These are phyloP conservation scores for Poeciliopsis occidentalis DNA, from an alignment of 2,113 vertebrate species.

Conservation along the genomic window DNA sequence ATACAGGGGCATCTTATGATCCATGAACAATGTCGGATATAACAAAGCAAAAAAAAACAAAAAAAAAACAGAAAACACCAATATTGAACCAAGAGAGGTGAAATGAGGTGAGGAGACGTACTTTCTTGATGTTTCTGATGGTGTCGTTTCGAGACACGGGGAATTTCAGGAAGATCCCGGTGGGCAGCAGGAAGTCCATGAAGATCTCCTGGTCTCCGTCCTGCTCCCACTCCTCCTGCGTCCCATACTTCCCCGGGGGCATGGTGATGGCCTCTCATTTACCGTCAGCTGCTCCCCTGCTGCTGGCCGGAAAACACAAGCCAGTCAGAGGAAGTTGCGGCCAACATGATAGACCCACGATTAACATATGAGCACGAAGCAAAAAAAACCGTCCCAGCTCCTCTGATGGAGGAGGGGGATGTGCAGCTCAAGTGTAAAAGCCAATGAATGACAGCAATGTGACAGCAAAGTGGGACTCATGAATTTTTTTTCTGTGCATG, in stretches of 20 bases:
- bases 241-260: constrained; percentile 94
- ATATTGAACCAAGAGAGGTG: not conserved
- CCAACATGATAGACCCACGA: constrained; percentile 36
- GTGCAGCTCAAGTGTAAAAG: not conserved
- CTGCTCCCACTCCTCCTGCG: constrained; percentile 91
- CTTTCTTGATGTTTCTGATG: constrained; percentile 92
- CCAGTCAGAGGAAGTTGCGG: not conserved
- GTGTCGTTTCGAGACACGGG: constrained; percentile 88
- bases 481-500: not conserved
- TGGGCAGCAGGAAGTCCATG: constrained; percentile 95
- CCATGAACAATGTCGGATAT: not conserved
- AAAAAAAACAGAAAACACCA: too few relatives aligned
- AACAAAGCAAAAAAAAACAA: not conserved
- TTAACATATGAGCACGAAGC: constrained; percentile 17
- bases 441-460: not conserved
- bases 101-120: constrained; percentile 52
- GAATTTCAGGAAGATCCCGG: constrained; percentile 93
- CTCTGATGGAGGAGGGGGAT: not conserved
- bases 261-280: constrained; percentile 86
- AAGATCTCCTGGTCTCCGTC: constrained; percentile 86
- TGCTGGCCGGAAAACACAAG: constrained; percentile 50
- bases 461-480: not conserved
- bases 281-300: constrained; percentile 78
- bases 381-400: not conserved
- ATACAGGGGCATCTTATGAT: constrained; percentile 2